phyloP scores from a whole-genome alignment of 1,140 invertebrate genomes.

The Medauroidea extradentata region DNA sequence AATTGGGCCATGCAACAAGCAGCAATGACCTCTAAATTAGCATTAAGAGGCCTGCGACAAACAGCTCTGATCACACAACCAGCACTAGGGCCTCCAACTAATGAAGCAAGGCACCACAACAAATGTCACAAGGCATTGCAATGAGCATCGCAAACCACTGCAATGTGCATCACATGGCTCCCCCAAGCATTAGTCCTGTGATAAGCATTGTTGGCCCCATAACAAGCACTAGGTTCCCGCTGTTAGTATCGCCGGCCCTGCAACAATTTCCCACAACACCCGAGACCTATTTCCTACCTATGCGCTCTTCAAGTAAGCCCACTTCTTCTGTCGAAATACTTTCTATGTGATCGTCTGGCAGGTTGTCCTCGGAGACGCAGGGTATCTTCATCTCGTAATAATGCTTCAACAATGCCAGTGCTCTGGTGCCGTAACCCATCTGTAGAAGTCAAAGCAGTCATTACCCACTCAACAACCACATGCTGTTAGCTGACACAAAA shows the following conservation, averaged over 20 bases:
- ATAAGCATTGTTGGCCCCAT: not conserved
- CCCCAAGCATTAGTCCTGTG: not conserved
- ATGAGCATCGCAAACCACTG: too few species aligned
- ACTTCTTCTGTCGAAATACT: constrained; percentile 52
- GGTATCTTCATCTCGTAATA: constrained; percentile 87
- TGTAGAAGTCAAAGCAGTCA: too few species aligned
- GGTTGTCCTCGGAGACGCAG: constrained; percentile 56
- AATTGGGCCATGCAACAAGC: too few species aligned
- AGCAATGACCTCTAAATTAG: too few species aligned
- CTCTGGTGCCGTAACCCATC: constrained; percentile 93
- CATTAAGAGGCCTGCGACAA: too few species aligned
- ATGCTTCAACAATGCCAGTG: constrained; percentile 74
- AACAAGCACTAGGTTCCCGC: not conserved
- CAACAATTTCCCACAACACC: not conserved
- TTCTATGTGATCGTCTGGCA: constrained; percentile 45
- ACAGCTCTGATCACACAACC: too few species aligned
- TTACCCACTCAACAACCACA: too few species aligned
- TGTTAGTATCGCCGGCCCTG: not conserved
- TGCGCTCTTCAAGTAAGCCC: constrained; percentile 56
- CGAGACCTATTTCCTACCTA: constrained; percentile 38
- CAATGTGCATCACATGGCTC: too few species aligned
- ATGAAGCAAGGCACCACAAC: too few species aligned
- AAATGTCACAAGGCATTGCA: too few species aligned
- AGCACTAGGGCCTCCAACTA: too few species aligned
- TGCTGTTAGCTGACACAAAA: too few species aligned